phyloP scores from a whole-genome alignment of 2,113 vertebrate species.

The Tor tambroides region DNA sequence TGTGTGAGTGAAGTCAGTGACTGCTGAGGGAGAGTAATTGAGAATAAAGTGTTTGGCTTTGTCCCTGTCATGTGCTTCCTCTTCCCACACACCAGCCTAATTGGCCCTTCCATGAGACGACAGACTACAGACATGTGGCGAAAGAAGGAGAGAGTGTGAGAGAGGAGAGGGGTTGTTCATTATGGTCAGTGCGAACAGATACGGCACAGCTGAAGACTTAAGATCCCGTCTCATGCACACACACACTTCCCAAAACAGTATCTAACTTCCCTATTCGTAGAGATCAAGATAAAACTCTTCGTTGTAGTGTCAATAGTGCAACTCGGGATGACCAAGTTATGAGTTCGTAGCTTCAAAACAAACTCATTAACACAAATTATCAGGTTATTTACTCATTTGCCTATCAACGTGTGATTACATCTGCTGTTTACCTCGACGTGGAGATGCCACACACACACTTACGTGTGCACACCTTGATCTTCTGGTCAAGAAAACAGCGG shows the following conservation, averaged over 20 bases:
- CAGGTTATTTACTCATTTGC: conserved; percentile 41
- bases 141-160: conserved; percentile 44
- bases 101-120: conserved; percentile 56
- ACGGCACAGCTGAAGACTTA: conserved; percentile 72
- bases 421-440: conserved; percentile 51
- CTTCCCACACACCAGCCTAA: conserved; percentile 56
- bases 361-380: conserved; percentile 57
- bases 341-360: conserved; percentile 49
- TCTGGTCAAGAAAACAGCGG: conserved; percentile 50
- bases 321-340: conserved; percentile 31
- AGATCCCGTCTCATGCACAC: conserved; percentile 59
- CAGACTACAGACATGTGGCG: conserved; percentile 51
- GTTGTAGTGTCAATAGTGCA: background rate
- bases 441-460: conserved; percentile 26
- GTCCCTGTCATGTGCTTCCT: conserved; percentile 50
- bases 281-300: background rate
- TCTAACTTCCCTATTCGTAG: background rate
- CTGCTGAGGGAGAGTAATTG: conserved; percentile 36
- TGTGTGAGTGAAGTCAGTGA: background rate
- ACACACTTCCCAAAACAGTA: conserved; percentile 31
- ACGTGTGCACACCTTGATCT: background rate
- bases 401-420: conserved; percentile 45
- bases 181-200: conserved; percentile 59
- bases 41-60: conserved; percentile 54
- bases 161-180: conserved; percentile 56